Evolutionary conservation across 2,797 vertebrate genomes (phyloP).

Genomic region (Clarias laeviceps): DNA sequence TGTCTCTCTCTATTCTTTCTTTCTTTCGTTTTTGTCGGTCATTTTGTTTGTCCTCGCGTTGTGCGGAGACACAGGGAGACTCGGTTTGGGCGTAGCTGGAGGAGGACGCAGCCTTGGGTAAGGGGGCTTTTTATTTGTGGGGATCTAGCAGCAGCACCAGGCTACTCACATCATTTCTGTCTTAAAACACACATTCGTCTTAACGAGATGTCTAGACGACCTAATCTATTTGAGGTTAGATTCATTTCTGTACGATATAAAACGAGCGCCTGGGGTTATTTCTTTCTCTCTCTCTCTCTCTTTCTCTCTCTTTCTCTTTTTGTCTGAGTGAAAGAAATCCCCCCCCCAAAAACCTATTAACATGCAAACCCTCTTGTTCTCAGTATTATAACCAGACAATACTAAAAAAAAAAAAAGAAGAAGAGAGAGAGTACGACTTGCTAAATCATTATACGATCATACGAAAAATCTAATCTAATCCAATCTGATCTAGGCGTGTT

Average conservation of each 20-base stretch:
- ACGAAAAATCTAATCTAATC: not conserved
- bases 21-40: not conserved
- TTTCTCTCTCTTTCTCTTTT: not conserved
- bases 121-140: slow-evolving; percentile 1
- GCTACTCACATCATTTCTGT: not conserved
- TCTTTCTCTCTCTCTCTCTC: slow-evolving; percentile 13
- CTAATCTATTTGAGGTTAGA: not conserved
- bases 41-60: not conserved
- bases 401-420: no score
- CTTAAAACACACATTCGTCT: no score
- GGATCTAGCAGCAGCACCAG: no score
- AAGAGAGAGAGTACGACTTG: no score
- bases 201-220: not conserved
- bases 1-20: not conserved
- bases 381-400: not conserved
- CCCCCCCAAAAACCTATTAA: slow-evolving; percentile 15
- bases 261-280: not conserved
- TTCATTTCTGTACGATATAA: not conserved
- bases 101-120: slow-evolving; percentile 53
- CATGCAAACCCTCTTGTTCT: slow-evolving; percentile 26
- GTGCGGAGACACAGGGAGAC: slow-evolving; percentile 28
- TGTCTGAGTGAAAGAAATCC: slow-evolving; percentile 13
- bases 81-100: slow-evolving; percentile 74
- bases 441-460: not conserved
- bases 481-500: not conserved